Evolutionary conservation across 2,797 vertebrate genomes (phyloP).

Genomic region (Avahi laniger): DNA sequence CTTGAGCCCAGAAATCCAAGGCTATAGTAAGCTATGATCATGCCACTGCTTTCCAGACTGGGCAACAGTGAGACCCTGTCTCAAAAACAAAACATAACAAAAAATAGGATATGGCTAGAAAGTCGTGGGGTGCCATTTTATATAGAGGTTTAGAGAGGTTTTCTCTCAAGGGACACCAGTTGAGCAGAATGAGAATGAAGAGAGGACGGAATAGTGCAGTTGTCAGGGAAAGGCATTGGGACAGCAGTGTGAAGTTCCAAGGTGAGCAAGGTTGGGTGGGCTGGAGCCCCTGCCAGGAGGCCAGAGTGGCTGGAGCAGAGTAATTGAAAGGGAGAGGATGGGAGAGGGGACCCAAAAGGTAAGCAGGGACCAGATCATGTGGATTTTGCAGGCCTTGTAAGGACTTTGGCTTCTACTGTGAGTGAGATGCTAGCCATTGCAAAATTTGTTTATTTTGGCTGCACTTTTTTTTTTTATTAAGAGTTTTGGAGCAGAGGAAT

Average conservation of each 20-base stretch:
- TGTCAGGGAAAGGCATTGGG: not conserved
- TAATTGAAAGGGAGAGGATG: too few relatives aligned
- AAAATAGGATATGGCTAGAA: not conserved
- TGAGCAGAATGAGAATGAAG: not conserved
- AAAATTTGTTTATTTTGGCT: not conserved
- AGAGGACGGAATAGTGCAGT: not conserved
- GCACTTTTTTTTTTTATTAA: not conserved
- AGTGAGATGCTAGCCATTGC: not conserved
- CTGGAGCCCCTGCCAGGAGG: not conserved
- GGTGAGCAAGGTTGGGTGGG: not conserved
- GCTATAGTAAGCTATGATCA: too few relatives aligned
- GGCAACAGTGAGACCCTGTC: too few relatives aligned
- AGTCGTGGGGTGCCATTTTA: not conserved
- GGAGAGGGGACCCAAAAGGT: not conserved
- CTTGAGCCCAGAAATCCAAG: too few relatives aligned
- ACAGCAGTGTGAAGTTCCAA: not conserved
- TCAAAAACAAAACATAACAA: too few relatives aligned
- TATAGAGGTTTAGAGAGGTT: not conserved
- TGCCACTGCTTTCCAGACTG: too few relatives aligned
- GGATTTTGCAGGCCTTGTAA: not conserved
- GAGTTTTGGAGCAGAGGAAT: not conserved
- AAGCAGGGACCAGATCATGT: not conserved
- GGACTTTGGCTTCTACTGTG: not conserved
- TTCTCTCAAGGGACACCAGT: not conserved
- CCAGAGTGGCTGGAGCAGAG: not conserved